Base-by-base conservation (phyloP, 2,888 invertebrate genomes). In the Torymus tubicola region DNA sequence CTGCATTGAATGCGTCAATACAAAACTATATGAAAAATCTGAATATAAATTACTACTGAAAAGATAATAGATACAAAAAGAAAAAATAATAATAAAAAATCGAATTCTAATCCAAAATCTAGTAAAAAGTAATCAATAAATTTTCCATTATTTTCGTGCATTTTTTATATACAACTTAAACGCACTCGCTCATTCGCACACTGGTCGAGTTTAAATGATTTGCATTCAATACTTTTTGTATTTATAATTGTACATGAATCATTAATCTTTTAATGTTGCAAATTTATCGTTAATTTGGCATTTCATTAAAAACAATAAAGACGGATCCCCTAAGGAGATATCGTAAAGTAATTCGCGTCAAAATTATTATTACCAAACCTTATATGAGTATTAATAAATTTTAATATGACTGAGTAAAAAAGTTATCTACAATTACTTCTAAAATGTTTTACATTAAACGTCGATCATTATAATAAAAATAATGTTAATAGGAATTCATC, bases 31-130 rank as follows among this genome's bases (percentile, higher is more conserved):
- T 8, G 70, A 78, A 81, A 77, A 61, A 78, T 82, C 77, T 81
- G 82, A 84, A 81, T 84, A 86, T 86, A 88, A 86, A 87, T 86
- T 85, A 85, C 84, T 85, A 85, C 80, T 52, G 70, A 61, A 80
- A 67, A 69, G 65, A 75, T 75, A 73, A 63, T 10, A 60, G 65
- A 69, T 67, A 42, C 42, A 76, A 81, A 80, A 78, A 68, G 55
- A 53, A 65, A 18, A 65, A 14, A 68, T 55, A 73, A 14, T 70
- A 53, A 53, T 61, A 65, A 72, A 72, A 68, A 61, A 31, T 67
- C 13, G 61, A 73, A 70, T 60, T 18, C 70, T 81, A 74, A 61
- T 80, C n/a, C 58, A 21, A 74, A 24, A 53, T 70, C 65, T 65
- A 77, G n/a, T 14, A 71, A 81, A 69, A 72, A 69, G 65, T 73